Base-by-base conservation (phyloP, 2,113 vertebrate species). In the Vulpes lagopus region DNA sequence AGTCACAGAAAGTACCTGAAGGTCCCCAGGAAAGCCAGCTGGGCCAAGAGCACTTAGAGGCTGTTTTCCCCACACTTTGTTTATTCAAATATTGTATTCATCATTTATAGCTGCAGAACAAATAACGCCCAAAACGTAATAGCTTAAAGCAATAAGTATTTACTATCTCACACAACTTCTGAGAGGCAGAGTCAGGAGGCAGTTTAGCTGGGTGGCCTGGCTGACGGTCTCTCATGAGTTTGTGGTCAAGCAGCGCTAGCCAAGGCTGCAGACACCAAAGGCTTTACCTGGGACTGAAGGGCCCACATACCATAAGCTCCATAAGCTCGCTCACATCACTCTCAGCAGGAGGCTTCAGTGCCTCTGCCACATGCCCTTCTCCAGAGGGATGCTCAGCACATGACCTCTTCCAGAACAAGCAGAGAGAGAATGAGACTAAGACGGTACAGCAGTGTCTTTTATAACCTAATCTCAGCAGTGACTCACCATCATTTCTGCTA, bases 1-100 rank as follows among this genome's bases (percentile, higher is more conserved):
- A 96, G 88, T 71, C 87, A 95, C n/a, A 6, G 51, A 89, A 96
- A 95, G 35, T 12, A 16, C 64, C 76, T 43, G 38, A 69, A 89
- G 38, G 57, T 74, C 43, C 65, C 81, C 78, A 53, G 51, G 62
- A 95, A 93, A 93, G 90, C 64, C 73, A 67, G 76, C 78, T 49
- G 57, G 74, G 51, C 74, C 67, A 76, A 82, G n/a, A 84, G 22
- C 4, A n/a, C 84, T 92, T 94, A 25, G 32, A 74, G 91, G 71
- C 88, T n/a, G 27, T 78, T 76, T 80, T n/a, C 67, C 10, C 67
- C 12, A 82, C 5, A 23, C 78, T 27, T 57, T 83, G 49, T 91
- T 64, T 85, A 87, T 53, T 74, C 69, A 93, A 91, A 80, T 80
- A 84, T 25, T 62, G 38, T 49, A 57, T 74, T 91, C 5, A 4